A percentile compares a stretch with the other conserved stretches of the same genome.
These are phyloP conservation scores for Chelon labrosus DNA, from an alignment of 2,797 vertebrate genomes.

Conservation along the genomic window DNA sequence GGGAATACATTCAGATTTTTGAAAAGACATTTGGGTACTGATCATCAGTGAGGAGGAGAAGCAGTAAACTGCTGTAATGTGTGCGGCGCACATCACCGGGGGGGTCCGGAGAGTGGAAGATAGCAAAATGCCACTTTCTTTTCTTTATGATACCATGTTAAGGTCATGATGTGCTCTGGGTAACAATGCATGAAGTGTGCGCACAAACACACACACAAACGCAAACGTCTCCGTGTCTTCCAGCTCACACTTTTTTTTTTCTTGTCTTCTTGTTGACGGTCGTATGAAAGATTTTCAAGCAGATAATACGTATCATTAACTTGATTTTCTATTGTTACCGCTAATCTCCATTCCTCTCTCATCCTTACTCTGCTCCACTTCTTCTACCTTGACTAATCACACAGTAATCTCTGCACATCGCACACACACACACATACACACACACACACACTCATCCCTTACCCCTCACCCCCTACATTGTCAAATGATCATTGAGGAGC, in stretches of 20 bases:
- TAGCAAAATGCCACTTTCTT: conserved; percentile 63
- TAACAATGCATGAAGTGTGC: conserved; percentile 44
- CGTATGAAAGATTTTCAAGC: conserved; percentile 44
- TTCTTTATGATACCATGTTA: conserved; percentile 62
- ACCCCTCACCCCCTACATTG: conserved; percentile 73
- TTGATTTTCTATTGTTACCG: conserved; percentile 65
- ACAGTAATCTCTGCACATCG: conserved; percentile 50
- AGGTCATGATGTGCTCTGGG: conserved; percentile 66
- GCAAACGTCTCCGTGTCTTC: conserved; percentile 14
- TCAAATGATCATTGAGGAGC: conserved; percentile 90
- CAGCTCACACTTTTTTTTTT: conserved; percentile 4
- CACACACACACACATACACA: conserved; percentile 32
- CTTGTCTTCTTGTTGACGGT: background rate
- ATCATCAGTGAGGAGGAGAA: conserved; percentile 37
- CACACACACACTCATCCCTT: conserved; percentile 42
- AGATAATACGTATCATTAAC: conserved; percentile 63
- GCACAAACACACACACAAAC: conserved; percentile 1
- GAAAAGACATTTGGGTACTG: conserved; percentile 32
- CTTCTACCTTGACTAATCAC: conserved; percentile 71
- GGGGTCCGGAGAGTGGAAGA: conserved; percentile 43
- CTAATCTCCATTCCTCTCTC: conserved; percentile 62
- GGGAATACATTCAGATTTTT: conserved; percentile 28
- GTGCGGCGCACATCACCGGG: conserved; percentile 38
- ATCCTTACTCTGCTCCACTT: conserved; percentile 51
- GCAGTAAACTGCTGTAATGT: conserved; percentile 35